Percentiles rank a stretch among this genome's conserved stretches.
Conservation (phyloP, 2,888 invertebrate genomes). For the Shargacucullia verbasci region DNA sequence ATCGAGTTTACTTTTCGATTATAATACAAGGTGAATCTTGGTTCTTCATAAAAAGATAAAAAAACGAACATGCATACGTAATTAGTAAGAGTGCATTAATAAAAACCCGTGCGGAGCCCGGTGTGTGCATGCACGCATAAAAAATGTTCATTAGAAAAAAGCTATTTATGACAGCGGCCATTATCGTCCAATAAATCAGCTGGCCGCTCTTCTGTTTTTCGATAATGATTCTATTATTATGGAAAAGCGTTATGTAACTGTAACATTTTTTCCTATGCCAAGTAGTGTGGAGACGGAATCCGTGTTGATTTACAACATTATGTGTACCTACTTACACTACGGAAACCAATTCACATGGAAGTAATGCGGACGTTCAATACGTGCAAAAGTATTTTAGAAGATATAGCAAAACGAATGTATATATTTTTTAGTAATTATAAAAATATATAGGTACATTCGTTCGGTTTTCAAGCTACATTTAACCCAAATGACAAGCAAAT, state of each 20-base stretch:
- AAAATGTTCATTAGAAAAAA: constrained; percentile 86
- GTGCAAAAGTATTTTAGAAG: too few relatives aligned
- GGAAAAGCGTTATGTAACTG: constrained; percentile 89
- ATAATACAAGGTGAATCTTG: constrained; percentile 71
- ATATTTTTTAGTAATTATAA: too few relatives aligned
- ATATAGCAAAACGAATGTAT: too few relatives aligned
- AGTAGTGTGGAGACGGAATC: constrained; percentile 67
- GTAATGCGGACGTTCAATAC: too few relatives aligned
- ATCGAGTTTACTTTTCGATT: constrained; percentile 60
- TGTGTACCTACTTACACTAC: too few relatives aligned
- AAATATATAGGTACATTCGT: too few relatives aligned
- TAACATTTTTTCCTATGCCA: constrained; percentile 79
- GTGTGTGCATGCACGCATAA: constrained; percentile 75
- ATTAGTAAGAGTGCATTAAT: constrained; percentile 76
- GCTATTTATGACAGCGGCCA: constrained; percentile 88
- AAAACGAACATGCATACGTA: constrained; percentile 77
- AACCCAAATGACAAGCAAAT: too few relatives aligned
- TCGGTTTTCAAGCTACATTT: too few relatives aligned
- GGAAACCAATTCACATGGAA: too few relatives aligned
- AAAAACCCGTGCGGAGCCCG: constrained; percentile 76
- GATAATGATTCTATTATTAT: constrained; percentile 90
- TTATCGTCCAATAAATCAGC: constrained; percentile 89
- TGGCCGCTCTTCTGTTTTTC: constrained; percentile 89
- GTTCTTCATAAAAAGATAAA: constrained; percentile 57
- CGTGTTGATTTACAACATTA: neutral